phyloP scores from a whole-genome alignment of 2,888 invertebrate species.

The Andrena fulva region DNA sequence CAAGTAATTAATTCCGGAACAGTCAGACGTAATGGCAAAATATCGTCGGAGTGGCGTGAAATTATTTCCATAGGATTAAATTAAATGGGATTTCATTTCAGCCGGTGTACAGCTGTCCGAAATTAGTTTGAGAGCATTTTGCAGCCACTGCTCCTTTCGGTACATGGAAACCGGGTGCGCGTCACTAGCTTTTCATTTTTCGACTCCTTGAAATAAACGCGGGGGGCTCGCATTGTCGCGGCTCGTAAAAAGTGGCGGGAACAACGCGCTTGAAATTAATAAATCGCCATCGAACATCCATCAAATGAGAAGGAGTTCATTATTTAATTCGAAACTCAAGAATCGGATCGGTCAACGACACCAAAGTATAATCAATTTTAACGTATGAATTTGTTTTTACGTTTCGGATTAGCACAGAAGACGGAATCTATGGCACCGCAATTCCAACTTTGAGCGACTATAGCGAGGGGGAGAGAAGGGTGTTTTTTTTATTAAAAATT shows the following conservation, averaged over 20 bases:
- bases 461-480: no score
- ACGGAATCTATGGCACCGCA: no score
- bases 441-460: no score
- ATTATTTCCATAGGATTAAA: conserved; percentile 61
- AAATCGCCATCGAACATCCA: no score
- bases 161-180: conserved; percentile 12
- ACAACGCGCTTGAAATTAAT: neutral
- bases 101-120: conserved; percentile 49
- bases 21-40: conserved; percentile 28
- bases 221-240: neutral
- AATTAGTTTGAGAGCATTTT: conserved; percentile 58
- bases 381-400: no score
- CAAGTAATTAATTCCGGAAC: conserved; percentile 41
- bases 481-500: no score
- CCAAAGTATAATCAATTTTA: no score
- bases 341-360: no score
- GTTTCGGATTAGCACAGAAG: no score
- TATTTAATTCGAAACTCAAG: no score
- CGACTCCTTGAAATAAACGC: conserved; percentile 22
- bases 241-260: conserved; percentile 17
- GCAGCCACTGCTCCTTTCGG: conserved; percentile 27
- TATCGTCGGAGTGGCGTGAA: conserved; percentile 44
- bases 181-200: conserved; percentile 41
- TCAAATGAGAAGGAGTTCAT: no score
- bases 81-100: conserved; percentile 60